Evolutionary conservation across 1,140 invertebrate species (phyloP).

Genomic region (Platyura marginata): DNA sequence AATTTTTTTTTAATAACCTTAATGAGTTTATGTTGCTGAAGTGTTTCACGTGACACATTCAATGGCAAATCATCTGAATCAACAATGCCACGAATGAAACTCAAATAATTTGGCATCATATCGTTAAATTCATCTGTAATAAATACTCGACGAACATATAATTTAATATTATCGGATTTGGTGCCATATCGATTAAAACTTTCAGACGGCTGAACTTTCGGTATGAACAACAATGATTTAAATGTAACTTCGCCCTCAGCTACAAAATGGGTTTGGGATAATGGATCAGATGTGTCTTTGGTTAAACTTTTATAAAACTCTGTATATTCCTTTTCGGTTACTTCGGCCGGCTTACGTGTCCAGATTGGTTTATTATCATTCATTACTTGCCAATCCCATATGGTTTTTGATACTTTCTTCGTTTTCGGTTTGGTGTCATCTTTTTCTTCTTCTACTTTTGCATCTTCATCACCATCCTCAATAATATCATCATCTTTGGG

Average conservation of each 20-base stretch:
- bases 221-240: slow-evolving; percentile 88
- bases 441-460: slow-evolving; percentile 46
- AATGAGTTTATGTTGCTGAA: slow-evolving; percentile 97
- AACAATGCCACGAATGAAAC: slow-evolving; percentile 88
- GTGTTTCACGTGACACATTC: slow-evolving; percentile 94
- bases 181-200: slow-evolving; percentile 91
- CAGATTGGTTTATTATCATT: slow-evolving; percentile 97
- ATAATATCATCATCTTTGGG: slow-evolving; percentile 22
- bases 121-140: slow-evolving; percentile 99
- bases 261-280: slow-evolving; percentile 86
- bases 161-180: slow-evolving; percentile 85
- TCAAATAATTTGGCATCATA: slow-evolving; percentile 97
- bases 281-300: slow-evolving; percentile 73
- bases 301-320: slow-evolving; percentile 90
- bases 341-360: slow-evolving; percentile 79
- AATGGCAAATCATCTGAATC: slow-evolving; percentile 98
- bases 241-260: slow-evolving; percentile 98
- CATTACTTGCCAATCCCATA: slow-evolving; percentile 95
- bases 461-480: slow-evolving; percentile 37
- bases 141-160: slow-evolving; percentile 93
- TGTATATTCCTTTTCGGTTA: slow-evolving; percentile 74
- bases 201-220: slow-evolving; percentile 74
- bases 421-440: slow-evolving; percentile 72
- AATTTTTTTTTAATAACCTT: slow-evolving; percentile 99
- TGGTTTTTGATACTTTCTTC: slow-evolving; percentile 87